A percentile compares a stretch with the other conserved stretches of the same genome.
Evolutionary conservation across 2,113 vertebrate genomes (phyloP).

Genomic region (Pedionomus torquatus): DNA sequence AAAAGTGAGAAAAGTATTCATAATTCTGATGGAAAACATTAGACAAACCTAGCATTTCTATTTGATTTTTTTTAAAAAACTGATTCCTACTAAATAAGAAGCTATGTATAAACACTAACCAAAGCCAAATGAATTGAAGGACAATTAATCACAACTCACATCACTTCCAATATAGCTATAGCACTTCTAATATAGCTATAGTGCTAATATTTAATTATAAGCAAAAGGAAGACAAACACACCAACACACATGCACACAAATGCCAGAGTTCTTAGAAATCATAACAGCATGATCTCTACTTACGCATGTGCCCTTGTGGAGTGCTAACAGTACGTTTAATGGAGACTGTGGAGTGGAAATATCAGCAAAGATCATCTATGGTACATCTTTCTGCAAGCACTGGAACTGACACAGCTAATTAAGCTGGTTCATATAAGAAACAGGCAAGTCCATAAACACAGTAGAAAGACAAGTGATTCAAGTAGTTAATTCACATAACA

Average conservation of each 20-base stretch:
- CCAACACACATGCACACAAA: accelerated
- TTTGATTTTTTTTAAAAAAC: background rate
- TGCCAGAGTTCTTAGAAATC: background rate
- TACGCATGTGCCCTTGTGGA: background rate
- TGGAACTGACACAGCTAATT: slow-evolving; percentile 49
- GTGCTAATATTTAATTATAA: background rate
- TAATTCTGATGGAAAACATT: background rate
- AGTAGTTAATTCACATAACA: slow-evolving; percentile 54
- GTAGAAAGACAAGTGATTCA: slow-evolving; percentile 37
- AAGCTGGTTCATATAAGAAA: slow-evolving; percentile 26
- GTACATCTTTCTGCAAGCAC: slow-evolving; percentile 38
- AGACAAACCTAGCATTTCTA: background rate
- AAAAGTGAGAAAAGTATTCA: background rate
- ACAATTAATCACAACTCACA: background rate
- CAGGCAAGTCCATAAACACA: slow-evolving; percentile 55
- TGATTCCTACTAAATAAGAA: background rate
- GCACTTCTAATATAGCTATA: background rate
- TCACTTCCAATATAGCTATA: background rate
- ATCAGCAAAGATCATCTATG: slow-evolving; percentile 18
- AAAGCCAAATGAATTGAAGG: background rate
- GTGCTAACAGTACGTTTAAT: background rate
- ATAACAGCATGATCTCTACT: background rate
- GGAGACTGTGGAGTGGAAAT: background rate
- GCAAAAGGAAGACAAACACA: background rate
- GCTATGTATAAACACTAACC: background rate